phyloP scores from a whole-genome alignment of 2,113 vertebrate genomes.

The Phainopepla nitens region DNA sequence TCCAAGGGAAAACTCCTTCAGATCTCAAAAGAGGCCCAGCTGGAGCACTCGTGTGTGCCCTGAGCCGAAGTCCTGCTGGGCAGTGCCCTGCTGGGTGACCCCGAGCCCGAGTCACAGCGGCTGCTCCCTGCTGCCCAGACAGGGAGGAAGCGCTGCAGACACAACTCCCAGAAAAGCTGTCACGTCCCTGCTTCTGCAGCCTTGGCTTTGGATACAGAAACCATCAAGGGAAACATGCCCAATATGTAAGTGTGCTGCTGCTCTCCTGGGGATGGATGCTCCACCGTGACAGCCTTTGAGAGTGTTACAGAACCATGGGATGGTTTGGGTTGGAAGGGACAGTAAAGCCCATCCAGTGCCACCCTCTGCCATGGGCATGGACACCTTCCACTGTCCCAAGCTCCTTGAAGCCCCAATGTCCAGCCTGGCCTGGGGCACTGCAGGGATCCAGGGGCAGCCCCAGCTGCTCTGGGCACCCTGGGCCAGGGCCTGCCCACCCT shows the following conservation, averaged over 20 bases:
- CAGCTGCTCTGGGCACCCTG: not conserved
- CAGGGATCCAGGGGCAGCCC: not conserved
- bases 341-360: fast-evolving
- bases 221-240: fast-evolving
- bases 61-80: not conserved
- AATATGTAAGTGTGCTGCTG: not conserved
- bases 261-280: not conserved
- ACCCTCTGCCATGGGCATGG: not conserved
- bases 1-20: not conserved
- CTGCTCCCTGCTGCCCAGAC: fast-evolving
- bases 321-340: not conserved
- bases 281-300: fast-evolving
- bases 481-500: not conserved
- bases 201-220: not conserved
- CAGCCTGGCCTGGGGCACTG: not conserved
- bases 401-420: fast-evolving
- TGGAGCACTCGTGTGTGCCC: not conserved
- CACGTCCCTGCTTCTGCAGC: not conserved
- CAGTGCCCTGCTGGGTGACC: fast-evolving
- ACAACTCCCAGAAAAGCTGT: not conserved
- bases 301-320: not conserved
- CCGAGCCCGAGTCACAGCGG: fast-evolving
- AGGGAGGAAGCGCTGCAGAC: not conserved
- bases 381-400: fast-evolving
- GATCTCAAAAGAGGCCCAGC: not conserved